A percentile compares a stretch with the other conserved stretches of the same genome.
Evolutionary conservation across 1,140 invertebrate genomes (phyloP).

Genomic region (Tetramorium simillimum): DNA sequence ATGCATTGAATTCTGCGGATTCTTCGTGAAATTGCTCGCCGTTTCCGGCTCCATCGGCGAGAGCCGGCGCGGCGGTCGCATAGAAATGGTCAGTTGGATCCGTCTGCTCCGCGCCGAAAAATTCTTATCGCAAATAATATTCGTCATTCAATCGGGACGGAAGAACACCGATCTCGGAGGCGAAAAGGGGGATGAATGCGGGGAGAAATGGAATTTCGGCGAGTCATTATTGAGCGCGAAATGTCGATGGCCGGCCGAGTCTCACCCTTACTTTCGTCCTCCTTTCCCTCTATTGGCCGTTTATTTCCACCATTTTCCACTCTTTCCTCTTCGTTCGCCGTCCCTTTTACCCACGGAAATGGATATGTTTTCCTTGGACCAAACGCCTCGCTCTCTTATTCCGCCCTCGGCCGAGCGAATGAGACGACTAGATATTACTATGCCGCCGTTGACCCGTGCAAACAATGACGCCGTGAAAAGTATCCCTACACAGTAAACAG

Average conservation of each 20-base stretch:
- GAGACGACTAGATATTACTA: slow-evolving; percentile 62
- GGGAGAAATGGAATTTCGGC: slow-evolving; percentile 69
- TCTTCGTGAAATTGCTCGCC: slow-evolving; percentile 76
- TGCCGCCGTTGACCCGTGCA: slow-evolving; percentile 68
- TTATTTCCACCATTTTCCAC: background rate
- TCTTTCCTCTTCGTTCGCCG: slow-evolving; percentile 11
- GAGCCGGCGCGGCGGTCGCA: slow-evolving; percentile 62
- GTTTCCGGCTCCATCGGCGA: slow-evolving; percentile 26
- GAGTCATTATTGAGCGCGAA: slow-evolving; percentile 64
- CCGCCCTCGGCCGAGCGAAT: slow-evolving; percentile 44
- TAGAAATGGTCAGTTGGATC: slow-evolving; percentile 74
- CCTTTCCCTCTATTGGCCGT: background rate
- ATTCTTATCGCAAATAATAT: slow-evolving; percentile 79
- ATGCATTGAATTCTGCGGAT: slow-evolving; percentile 79
- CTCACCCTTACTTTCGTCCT: slow-evolving; percentile 12
- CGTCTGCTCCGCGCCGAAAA: slow-evolving; percentile 64
- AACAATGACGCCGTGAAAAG: slow-evolving; percentile 75
- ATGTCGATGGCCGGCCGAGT: slow-evolving; percentile 49
- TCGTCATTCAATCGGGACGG: slow-evolving; percentile 67
- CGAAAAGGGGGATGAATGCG: slow-evolving; percentile 8
- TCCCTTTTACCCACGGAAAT: slow-evolving; percentile 46
- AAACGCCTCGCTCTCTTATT: slow-evolving; percentile 61
- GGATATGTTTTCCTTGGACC: slow-evolving; percentile 68
- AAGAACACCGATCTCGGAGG: background rate
- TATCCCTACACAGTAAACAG: slow-evolving; percentile 65